A percentile compares a stretch with the other conserved stretches of the same genome.
These are phyloP conservation scores for Nycticebus coucang DNA, from an alignment of 2,113 vertebrate species.

Conservation along the genomic window DNA sequence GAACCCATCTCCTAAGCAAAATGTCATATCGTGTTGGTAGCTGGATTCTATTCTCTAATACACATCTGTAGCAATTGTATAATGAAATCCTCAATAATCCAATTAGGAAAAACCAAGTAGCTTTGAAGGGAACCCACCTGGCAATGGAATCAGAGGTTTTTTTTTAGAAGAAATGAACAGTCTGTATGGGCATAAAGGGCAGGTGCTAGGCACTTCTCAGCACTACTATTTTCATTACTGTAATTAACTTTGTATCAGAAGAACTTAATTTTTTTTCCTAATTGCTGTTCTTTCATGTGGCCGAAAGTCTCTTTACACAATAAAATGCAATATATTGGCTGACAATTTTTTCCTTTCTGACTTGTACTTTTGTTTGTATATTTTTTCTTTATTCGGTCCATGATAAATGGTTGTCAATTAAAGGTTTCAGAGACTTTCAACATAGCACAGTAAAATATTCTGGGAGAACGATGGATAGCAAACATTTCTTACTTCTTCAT, in stretches of 20 bases:
- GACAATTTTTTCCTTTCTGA: not conserved
- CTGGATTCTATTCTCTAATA: not conserved
- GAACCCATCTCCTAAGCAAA: not conserved
- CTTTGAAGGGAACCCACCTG: not conserved
- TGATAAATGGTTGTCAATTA: not conserved
- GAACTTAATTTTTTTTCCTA: not conserved
- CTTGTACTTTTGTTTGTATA: not conserved
- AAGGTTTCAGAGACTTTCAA: not conserved
- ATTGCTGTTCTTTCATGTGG: not conserved
- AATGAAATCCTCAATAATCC: not conserved
- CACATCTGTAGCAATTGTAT: not conserved
- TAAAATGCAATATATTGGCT: not conserved
- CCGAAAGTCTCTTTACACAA: not conserved
- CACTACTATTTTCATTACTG: not conserved
- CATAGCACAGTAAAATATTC: not conserved
- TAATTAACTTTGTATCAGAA: not conserved
- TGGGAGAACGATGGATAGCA: not conserved
- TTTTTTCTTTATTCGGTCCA: not conserved
- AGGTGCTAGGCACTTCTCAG: not conserved
- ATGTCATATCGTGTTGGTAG: slow-evolving; percentile 29
- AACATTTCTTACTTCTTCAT: not conserved
- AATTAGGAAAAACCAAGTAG: not conserved
- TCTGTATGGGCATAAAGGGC: too few relatives aligned
- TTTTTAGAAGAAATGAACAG: not conserved
- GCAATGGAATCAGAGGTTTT: not conserved